Percentiles rank a stretch among this genome's conserved stretches.
Conservation (phyloP, 2,797 vertebrate species). For the Cryptoprocta ferox region DNA sequence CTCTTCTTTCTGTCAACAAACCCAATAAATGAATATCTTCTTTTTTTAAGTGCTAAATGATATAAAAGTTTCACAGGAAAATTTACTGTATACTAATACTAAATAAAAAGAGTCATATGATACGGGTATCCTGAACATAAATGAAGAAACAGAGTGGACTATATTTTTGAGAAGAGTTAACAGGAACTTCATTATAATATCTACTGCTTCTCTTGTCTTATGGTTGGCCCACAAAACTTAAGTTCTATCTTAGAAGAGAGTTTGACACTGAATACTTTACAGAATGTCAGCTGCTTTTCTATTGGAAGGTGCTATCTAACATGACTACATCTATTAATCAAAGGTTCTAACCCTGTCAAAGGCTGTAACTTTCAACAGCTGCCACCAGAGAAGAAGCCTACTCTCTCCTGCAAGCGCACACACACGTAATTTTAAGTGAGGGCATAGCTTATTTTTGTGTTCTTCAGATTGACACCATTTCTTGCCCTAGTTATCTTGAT, state of each 20-base stretch:
- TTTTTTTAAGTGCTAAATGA: not conserved
- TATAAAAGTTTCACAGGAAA: not conserved
- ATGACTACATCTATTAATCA: not conserved
- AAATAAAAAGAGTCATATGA: not conserved
- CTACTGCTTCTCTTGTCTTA: not conserved
- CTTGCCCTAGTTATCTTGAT: not conserved
- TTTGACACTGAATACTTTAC: not conserved
- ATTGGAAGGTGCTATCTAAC: not conserved
- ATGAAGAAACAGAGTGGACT: not conserved
- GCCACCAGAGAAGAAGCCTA: not conserved
- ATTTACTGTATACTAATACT: not conserved
- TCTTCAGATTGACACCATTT: not conserved
- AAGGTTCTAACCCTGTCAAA: not conserved
- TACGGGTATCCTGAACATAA: not conserved
- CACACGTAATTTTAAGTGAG: not conserved
- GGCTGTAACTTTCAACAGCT: not conserved
- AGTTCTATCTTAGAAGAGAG: not conserved
- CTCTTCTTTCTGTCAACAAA: not conserved
- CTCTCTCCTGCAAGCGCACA: not conserved
- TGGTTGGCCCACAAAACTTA: not conserved
- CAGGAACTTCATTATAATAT: not conserved
- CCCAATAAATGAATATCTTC: not conserved
- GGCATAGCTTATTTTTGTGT: not conserved
- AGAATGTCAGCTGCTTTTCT: not conserved
- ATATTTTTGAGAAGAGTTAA: not conserved